phyloP scores from a whole-genome alignment of 1,140 invertebrate species.

The Littorina saxatilis region DNA sequence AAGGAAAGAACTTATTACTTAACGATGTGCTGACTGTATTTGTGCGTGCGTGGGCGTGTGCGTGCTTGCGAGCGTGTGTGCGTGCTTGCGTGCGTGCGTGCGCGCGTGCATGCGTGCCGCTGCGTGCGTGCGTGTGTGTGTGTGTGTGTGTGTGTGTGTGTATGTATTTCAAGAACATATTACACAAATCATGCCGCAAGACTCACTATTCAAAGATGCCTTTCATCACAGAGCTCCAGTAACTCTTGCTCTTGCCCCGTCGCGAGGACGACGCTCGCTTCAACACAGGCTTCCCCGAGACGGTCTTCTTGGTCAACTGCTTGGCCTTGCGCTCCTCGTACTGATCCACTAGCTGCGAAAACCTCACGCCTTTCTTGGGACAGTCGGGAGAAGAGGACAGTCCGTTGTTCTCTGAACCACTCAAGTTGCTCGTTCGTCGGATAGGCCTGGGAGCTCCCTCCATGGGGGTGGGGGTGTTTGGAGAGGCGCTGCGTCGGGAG shows the following conservation, averaged over 20 bases:
- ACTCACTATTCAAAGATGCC: slow-evolving; percentile 65
- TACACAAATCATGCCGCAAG: neutral
- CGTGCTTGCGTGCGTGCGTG: too few relatives aligned
- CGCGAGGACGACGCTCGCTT: neutral
- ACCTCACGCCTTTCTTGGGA: slow-evolving; percentile 31
- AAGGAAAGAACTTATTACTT: too few relatives aligned
- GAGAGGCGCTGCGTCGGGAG: too few relatives aligned
- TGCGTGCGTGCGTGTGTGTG: slow-evolving; percentile 26
- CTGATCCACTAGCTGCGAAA: slow-evolving; percentile 1
- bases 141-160: too few relatives aligned
- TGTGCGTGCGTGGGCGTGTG: too few relatives aligned
- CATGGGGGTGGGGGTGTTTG: too few relatives aligned
- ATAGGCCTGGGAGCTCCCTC: neutral
- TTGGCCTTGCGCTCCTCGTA: neutral
- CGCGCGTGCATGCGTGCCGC: too few relatives aligned
- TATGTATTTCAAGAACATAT: too few relatives aligned
- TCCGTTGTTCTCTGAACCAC: too few relatives aligned
- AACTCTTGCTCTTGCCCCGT: slow-evolving; percentile 41
- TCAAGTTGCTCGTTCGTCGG: neutral
- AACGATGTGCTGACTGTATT: too few relatives aligned
- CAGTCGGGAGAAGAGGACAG: neutral
- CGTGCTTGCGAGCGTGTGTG: too few relatives aligned
- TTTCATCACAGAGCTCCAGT: slow-evolving; percentile 62
- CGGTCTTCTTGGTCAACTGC: neutral
- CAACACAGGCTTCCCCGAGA: neutral